phyloP scores from a whole-genome alignment of 2,888 invertebrate genomes.

The Strigamia crassipes region DNA sequence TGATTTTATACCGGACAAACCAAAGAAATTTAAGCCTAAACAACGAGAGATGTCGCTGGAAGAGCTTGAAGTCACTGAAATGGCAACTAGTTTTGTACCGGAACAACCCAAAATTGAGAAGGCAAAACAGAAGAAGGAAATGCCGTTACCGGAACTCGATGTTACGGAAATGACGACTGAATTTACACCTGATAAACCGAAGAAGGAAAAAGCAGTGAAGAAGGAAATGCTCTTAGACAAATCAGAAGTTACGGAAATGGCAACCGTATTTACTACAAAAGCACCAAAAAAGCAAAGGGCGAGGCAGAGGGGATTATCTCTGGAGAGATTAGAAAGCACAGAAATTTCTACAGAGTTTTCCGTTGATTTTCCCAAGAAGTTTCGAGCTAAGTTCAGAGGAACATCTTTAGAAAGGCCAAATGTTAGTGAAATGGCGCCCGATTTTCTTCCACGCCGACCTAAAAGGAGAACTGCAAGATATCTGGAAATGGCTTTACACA shows the following conservation, averaged over 20 bases:
- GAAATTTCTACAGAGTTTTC: not conserved
- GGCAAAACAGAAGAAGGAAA: not conserved
- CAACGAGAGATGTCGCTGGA: not conserved
- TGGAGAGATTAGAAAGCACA: not conserved
- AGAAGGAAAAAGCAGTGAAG: not conserved
- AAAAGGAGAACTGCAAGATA: not conserved
- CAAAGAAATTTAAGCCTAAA: not conserved
- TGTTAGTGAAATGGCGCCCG: not conserved
- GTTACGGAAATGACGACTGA: not conserved
- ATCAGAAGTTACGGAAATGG: slow-evolving; percentile 19
- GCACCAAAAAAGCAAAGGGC: not conserved
- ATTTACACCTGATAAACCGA: not conserved
- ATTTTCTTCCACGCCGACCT: not conserved
- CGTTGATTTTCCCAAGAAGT: not conserved
- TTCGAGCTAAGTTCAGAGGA: not conserved
- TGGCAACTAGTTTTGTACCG: not conserved
- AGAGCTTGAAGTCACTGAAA: not conserved
- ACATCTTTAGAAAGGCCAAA: not conserved
- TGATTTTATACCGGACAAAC: not conserved
- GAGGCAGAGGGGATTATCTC: not conserved
- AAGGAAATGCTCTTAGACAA: not conserved
- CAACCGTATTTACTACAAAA: not conserved
- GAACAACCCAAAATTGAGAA: not conserved
- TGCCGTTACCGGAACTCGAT: not conserved
- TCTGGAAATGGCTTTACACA: not conserved